Percentiles rank a stretch among this genome's conserved stretches.
Conservation (phyloP, 1,140 invertebrate genomes). For the Amyelois transitella region DNA sequence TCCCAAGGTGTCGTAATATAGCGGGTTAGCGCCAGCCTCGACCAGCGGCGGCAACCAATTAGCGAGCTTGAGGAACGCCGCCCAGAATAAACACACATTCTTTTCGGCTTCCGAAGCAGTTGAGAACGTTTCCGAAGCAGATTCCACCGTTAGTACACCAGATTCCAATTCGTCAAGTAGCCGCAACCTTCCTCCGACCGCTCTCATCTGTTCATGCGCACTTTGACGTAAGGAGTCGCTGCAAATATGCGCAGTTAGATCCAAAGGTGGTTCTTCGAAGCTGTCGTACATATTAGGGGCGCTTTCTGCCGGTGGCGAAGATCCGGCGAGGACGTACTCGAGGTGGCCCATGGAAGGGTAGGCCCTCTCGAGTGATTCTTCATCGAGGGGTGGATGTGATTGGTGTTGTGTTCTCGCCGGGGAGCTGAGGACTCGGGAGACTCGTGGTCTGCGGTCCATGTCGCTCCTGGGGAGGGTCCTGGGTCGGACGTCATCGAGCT, state of each 20-base stretch:
- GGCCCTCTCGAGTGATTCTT: constrained; percentile 78
- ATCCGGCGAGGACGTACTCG: constrained; percentile 83
- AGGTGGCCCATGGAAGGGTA: constrained; percentile 79
- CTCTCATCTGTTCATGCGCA: constrained; percentile 82
- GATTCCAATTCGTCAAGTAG: constrained; percentile 82
- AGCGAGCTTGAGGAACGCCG: constrained; percentile 79
- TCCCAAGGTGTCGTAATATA: constrained; percentile 80
- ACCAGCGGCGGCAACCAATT: constrained; percentile 78
- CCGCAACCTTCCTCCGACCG: constrained; percentile 77
- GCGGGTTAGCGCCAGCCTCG: constrained; percentile 79
- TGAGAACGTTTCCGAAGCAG: constrained; percentile 69
- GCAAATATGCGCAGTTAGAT: constrained; percentile 83
- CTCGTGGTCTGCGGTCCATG: constrained; percentile 50
- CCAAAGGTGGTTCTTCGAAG: constrained; percentile 81
- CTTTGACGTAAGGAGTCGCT: constrained; percentile 82
- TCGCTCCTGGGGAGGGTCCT: constrained; percentile 27
- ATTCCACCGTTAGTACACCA: constrained; percentile 76
- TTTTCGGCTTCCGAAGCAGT: constrained; percentile 77
- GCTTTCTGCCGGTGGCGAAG: constrained; percentile 82
- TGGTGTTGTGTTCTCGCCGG: constrained; percentile 34
- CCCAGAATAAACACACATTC: constrained; percentile 81
- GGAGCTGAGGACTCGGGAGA: constrained; percentile 43
- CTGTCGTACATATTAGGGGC: constrained; percentile 84
- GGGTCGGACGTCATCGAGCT: constrained; percentile 35
- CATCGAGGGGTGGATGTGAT: constrained; percentile 52